phyloP scores from a whole-genome alignment of 2,113 vertebrate species.

The Tragelaphus strepsiceros region DNA sequence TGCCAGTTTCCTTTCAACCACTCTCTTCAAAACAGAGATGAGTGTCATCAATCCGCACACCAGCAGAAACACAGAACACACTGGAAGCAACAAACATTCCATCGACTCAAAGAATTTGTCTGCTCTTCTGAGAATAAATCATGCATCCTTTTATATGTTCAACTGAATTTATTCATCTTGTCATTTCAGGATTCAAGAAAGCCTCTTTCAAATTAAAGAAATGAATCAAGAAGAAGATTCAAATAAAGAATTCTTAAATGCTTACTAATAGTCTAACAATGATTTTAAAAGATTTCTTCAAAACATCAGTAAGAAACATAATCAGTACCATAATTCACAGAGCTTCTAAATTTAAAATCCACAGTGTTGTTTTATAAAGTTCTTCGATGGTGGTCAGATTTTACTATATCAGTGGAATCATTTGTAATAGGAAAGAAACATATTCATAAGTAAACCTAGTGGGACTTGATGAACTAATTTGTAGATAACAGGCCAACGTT shows the following conservation, averaged over 20 bases:
- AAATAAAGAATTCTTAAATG: neutral
- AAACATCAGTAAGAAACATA: neutral
- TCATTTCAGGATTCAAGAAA: neutral
- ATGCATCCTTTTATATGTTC: neutral
- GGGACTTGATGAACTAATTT: constrained; percentile 21
- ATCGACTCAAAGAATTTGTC: neutral
- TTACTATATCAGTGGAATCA: neutral
- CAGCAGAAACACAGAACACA: neutral
- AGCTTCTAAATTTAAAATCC: constrained; percentile 1
- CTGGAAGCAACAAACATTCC: neutral
- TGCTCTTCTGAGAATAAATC: neutral
- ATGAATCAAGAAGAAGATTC: neutral
- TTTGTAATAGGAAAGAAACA: neutral
- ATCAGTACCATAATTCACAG: neutral
- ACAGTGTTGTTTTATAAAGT: neutral
- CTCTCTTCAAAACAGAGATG: neutral
- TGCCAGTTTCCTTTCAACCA: neutral
- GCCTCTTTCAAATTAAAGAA: neutral
- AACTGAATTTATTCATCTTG: neutral
- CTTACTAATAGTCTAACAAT: neutral
- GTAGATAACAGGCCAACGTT: neutral
- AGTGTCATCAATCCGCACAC: neutral
- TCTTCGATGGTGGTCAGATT: neutral
- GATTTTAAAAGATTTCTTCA: neutral
- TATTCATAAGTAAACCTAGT: neutral